These are phyloP conservation scores for Iguana delicatissima DNA, from an alignment of 2,797 vertebrate genomes.

Conservation along the genomic window DNA sequence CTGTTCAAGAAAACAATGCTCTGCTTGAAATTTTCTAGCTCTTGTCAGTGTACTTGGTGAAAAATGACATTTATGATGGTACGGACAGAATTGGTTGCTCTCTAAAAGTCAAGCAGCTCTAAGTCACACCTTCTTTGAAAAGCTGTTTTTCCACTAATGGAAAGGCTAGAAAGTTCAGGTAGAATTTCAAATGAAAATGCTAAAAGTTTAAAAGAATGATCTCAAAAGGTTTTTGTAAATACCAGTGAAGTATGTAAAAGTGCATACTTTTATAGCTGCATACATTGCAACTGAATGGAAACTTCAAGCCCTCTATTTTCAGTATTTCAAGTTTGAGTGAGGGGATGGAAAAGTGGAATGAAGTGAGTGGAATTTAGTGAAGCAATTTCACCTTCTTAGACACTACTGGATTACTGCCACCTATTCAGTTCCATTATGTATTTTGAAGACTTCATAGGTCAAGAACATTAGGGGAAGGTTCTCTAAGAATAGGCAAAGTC, in stretches of 20 bases:
- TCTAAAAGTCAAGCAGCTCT: conserved; percentile 43
- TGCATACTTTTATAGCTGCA: background rate
- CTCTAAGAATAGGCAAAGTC: background rate
- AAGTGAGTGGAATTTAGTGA: conserved; percentile 44
- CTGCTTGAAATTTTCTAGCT: conserved; percentile 46
- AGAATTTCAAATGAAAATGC: conserved; percentile 50
- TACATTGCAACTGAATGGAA: conserved; percentile 55
- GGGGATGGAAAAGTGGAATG: conserved; percentile 56
- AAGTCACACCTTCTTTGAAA: conserved; percentile 30
- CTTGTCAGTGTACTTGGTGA: conserved; percentile 37
- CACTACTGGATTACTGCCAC: conserved; percentile 25
- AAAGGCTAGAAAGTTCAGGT: conserved; percentile 33
- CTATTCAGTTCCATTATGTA: conserved; percentile 27
- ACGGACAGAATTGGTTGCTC: conserved; percentile 12
- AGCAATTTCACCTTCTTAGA: conserved; percentile 48
- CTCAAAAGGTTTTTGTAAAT: conserved; percentile 45
- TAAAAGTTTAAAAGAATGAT: conserved; percentile 60
- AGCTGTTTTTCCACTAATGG: conserved; percentile 20
- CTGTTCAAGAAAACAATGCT: conserved; percentile 43
- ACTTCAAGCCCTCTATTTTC: conserved; percentile 59
- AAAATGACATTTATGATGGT: conserved; percentile 41
- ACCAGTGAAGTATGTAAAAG: conserved; percentile 62
- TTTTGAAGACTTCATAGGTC: conserved; percentile 10
- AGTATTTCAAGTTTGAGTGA: conserved; percentile 50
- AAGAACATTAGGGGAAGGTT: conserved; percentile 19